These are phyloP conservation scores for Coregonus sp. DNA, from an alignment of 2,797 vertebrate genomes.

Conservation along the genomic window DNA sequence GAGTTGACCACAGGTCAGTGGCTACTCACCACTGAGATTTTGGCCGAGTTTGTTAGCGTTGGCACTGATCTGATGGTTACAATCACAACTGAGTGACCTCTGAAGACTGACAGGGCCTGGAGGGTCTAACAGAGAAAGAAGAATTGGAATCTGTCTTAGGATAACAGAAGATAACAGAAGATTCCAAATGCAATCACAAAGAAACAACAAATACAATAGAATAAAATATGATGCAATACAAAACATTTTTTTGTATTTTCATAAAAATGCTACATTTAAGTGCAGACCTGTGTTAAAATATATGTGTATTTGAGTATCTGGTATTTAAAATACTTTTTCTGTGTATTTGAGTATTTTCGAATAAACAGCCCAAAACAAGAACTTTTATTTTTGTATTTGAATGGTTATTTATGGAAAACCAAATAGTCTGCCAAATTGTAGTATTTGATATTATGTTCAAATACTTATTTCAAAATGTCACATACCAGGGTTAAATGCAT, in stretches of 20 bases:
- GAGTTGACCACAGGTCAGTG: conserved; percentile 49
- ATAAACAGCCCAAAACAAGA: too few relatives aligned
- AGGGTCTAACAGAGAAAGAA: not conserved
- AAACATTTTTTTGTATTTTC: not conserved
- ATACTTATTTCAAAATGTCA: too few relatives aligned
- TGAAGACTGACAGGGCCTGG: conserved; percentile 45
- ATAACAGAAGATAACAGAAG: too few relatives aligned
- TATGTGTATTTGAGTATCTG: too few relatives aligned
- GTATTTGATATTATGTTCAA: too few relatives aligned
- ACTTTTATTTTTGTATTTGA: too few relatives aligned
- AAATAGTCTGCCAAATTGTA: too few relatives aligned
- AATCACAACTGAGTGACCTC: conserved; percentile 53
- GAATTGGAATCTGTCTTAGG: not conserved
- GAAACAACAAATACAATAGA: not conserved
- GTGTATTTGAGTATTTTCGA: too few relatives aligned
- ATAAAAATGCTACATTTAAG: not conserved
- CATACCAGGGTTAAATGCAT: too few relatives aligned
- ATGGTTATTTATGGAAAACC: too few relatives aligned
- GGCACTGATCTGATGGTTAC: conserved; percentile 52
- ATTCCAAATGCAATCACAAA: not conserved
- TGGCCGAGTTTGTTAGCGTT: conserved; percentile 50
- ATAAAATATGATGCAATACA: not conserved
- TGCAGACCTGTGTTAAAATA: not conserved
- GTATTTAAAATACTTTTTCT: too few relatives aligned
- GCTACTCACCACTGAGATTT: conserved; percentile 47